Evolutionary conservation across 2,888 invertebrate species (phyloP).

Genomic region (Tribolium freemani): DNA sequence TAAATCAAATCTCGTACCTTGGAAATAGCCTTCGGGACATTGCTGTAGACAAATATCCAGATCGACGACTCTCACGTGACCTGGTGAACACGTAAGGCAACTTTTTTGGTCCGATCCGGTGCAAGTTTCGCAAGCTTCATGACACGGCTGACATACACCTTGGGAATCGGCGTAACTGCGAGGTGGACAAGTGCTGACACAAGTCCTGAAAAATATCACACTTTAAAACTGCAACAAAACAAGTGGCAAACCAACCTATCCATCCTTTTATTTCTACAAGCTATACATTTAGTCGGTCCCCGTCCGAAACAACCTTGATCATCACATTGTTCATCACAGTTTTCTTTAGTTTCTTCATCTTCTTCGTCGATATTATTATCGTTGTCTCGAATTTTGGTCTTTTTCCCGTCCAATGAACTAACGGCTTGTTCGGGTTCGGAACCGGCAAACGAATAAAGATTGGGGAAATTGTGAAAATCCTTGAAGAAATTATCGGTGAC

Average conservation of each 20-base stretch:
- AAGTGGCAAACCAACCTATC: conserved; percentile 74
- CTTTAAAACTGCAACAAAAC: neutral
- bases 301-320: conserved; percentile 88
- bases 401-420: conserved; percentile 79
- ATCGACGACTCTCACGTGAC: conserved; percentile 86
- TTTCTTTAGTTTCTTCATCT: conserved; percentile 67
- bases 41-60: conserved; percentile 89
- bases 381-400: conserved; percentile 70
- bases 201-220: conserved; percentile 73
- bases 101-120: conserved; percentile 90
- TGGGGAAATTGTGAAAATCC: conserved; percentile 83
- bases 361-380: conserved; percentile 54
- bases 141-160: conserved; percentile 88
- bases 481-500: conserved; percentile 75
- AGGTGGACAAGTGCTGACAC: conserved; percentile 88
- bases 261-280: conserved; percentile 84
- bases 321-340: conserved; percentile 89
- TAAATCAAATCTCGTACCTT: conserved; percentile 72
- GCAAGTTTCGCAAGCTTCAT: conserved; percentile 91
- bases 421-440: conserved; percentile 84
- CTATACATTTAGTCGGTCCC: conserved; percentile 87
- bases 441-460: conserved; percentile 82
- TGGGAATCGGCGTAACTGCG: conserved; percentile 86
- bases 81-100: conserved; percentile 87
- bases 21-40: conserved; percentile 92